Evolutionary conservation across 1,140 invertebrate species (phyloP), one percentile per base, ranked within the genome.

Genomic region (Rhysida immarginata): DNA sequence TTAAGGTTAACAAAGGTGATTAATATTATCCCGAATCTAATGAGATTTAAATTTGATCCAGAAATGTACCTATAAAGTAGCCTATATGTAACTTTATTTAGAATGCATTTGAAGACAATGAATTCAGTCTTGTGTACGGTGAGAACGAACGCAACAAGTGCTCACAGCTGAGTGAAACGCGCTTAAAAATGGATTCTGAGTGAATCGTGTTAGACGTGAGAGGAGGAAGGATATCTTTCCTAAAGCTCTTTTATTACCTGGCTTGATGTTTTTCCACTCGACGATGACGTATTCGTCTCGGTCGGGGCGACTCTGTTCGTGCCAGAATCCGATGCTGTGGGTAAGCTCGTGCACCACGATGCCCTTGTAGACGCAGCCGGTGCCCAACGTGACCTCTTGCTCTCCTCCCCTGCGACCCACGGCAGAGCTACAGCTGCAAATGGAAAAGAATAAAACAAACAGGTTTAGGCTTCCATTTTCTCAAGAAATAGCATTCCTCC

Each of bases 331-430:
- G 20, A 85, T 62, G 0, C 83, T 81, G 61, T 93, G 88, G 75
- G 90, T 82, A 58, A 92, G 67, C 66, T 93, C 87, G 62, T 93
- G 88, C 26, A 85, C 71, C n/a, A 84, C 74, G 0, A 84, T 86
- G 2, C 81, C 81, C 1, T 83, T 82, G 43, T 65, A 62, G 0
- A 87, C 70, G 63, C 87, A 91, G 1, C 82, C 83, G 0, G 83
- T 82, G 0, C 71, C 74, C 2, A 76, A 61, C 0, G 72, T 71
- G 16, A 76, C 60, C 1, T 62, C 62, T 58, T 84, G 82, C 5
- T 75, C 73, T n/a, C 76, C 72, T 2, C 72, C 70, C 26, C 67
- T 68, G 20, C 75, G 64, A 2, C 78, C 78, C 1, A 80, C 76
- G 27, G 68, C 68, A 0, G 75, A 77, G 69, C 72, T 77, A 57